Conservation (phyloP, 2,888 invertebrate species). For the Cheilosia variabilis region DNA sequence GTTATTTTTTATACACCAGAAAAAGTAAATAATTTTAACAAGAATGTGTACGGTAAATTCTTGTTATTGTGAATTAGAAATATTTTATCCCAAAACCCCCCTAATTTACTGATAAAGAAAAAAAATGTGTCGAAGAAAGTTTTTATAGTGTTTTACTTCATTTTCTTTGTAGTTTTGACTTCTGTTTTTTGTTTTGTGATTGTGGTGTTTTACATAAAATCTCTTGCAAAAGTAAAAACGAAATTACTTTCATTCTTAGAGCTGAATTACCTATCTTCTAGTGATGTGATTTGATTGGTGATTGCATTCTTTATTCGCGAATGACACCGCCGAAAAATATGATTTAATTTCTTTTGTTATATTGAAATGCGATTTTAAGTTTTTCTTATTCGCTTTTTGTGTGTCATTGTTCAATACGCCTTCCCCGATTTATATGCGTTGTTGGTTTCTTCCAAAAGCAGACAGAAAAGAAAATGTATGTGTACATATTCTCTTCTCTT, state of each 20-base stretch:
- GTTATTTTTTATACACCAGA: conserved; percentile 66
- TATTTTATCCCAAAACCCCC: background rate
- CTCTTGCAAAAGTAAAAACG: background rate
- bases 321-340: conserved; percentile 23
- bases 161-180: background rate
- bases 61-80: conserved; percentile 48
- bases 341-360: conserved; percentile 70
- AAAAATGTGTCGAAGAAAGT: conserved; percentile 73
- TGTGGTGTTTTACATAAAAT: background rate
- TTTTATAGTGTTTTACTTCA: conserved; percentile 18
- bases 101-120: conserved; percentile 27
- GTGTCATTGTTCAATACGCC: conserved; percentile 17
- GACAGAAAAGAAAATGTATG: background rate
- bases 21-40: conserved; percentile 66
- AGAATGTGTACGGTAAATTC: conserved; percentile 63
- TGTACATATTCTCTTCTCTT: conserved; percentile 52
- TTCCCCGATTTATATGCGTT: conserved; percentile 29
- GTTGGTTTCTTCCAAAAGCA: conserved; percentile 42
- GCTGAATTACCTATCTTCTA: conserved; percentile 36
- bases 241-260: background rate
- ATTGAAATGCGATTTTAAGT: conserved; percentile 38
- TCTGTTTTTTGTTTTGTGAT: background rate
- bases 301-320: conserved; percentile 32
- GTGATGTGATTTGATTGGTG: conserved; percentile 12
- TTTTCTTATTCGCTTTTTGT: conserved; percentile 8